Evolutionary conservation across 2,113 vertebrate genomes (phyloP).

Genomic region (Xerus inauris): DNA sequence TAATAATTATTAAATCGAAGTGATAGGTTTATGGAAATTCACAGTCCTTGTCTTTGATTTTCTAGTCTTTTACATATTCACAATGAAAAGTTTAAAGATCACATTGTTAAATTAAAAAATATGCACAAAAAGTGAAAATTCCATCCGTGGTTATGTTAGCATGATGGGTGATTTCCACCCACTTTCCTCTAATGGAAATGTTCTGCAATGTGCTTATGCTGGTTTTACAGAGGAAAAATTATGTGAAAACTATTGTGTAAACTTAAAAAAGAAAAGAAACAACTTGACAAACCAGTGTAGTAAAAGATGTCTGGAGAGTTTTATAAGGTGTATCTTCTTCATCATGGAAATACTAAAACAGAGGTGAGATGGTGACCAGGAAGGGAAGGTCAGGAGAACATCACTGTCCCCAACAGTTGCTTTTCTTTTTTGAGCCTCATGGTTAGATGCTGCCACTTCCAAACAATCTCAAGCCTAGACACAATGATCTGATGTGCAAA

Average conservation of each 20-base stretch:
- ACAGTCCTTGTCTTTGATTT: neutral
- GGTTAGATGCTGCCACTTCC: neutral
- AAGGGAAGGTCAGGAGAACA: neutral
- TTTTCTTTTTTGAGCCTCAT: neutral
- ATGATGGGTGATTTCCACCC: neutral
- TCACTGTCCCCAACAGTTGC: neutral
- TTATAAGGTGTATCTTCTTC: neutral
- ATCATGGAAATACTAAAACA: neutral
- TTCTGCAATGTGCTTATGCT: neutral
- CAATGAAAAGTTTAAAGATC: constrained; percentile 46
- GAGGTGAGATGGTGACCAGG: neutral
- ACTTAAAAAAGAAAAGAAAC: neutral
- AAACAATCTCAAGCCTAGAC: constrained; percentile 25
- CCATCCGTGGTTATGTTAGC: neutral
- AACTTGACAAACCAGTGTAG: neutral
- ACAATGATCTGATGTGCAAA: neutral
- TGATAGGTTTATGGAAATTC: neutral
- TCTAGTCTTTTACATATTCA: constrained; percentile 45
- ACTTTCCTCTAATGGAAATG: neutral
- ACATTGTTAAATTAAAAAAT: constrained; percentile 34
- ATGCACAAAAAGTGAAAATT: constrained; percentile 40
- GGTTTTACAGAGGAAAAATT: constrained; percentile 54
- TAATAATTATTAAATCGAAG: constrained; percentile 2
- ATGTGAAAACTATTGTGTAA: neutral
- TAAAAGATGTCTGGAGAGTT: neutral